Evolutionary conservation across 1,140 invertebrate genomes (phyloP), one percentile per base, ranked within the genome.

Genomic region (Ctenoplectra terminalis): DNA sequence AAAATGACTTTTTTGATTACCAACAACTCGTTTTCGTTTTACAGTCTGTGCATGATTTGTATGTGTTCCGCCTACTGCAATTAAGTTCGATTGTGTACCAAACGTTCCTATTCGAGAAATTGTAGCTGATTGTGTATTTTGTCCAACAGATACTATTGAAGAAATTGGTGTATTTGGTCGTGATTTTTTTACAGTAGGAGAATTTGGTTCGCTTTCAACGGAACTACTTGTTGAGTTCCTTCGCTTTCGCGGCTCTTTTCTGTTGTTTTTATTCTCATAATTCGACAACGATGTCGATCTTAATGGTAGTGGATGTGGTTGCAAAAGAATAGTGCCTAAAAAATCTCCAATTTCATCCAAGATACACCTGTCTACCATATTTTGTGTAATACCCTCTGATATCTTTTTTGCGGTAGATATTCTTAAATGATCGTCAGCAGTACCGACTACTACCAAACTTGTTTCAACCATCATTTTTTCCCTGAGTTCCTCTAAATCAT

Each of bases 351-450:
- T 92, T 88, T 96, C 95, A 84, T 96, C 95, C 81, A 97, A 90
- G 71, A 98, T 96, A 90, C 96, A 96, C 56, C 96, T 94, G 90
- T 98, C 97, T 1, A 98, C 97, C 94, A 98, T 97, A 40, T 95
- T 94, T 90, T 98, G 97, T 0, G 97, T 98, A 26, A 98, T 95
- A 50, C 96, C 95, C 81, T 98, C 96, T 7, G 94, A 92, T 82
- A 96, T 95, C 71, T 96, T 96, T 89, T 97, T 97, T 4, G 94
- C 94, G 56, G 96, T 96, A 9, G 94, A 95, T 73, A 98, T 95
- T 70, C 97, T 94, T 3, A 98, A 93, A 67, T 96, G 93, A 91
- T 97, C 96, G 93, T 98, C 97, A 7, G 96, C 97, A 50, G 96
- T 96, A 31, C 97, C 97, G n/a, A 98, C 96, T 1, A 98, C 95